Evolutionary conservation across 2,888 invertebrate species (phyloP).

Genomic region (Pandemis heparana): DNA sequence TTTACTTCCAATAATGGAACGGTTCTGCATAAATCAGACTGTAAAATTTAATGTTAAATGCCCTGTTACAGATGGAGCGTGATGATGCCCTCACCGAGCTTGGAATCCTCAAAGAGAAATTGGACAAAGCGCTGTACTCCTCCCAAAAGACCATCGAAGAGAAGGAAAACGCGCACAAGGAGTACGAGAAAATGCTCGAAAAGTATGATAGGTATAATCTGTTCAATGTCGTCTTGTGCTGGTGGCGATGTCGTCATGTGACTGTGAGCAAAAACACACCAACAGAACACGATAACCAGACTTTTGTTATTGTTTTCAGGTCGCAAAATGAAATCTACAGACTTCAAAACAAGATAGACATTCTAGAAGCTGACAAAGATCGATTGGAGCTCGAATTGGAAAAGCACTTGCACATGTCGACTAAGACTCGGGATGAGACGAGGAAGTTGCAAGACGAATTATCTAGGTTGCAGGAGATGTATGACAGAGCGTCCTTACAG

Average conservation of each 20-base stretch:
- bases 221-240: constrained; percentile 77
- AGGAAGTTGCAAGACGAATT: constrained; percentile 95
- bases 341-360: constrained; percentile 94
- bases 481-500: constrained; percentile 94
- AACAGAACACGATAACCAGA: not conserved
- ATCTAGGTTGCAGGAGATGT: constrained; percentile 94
- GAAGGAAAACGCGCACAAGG: constrained; percentile 94
- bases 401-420: constrained; percentile 91
- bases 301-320: constrained; percentile 77
- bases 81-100: constrained; percentile 95
- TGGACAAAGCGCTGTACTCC: constrained; percentile 94
- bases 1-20: not conserved
- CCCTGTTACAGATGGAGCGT: constrained; percentile 89
- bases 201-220: constrained; percentile 93
- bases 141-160: constrained; percentile 95
- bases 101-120: constrained; percentile 94
- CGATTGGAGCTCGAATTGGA: constrained; percentile 94
- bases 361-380: constrained; percentile 94
- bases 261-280: constrained; percentile 44
- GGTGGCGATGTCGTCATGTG: constrained; percentile 62
- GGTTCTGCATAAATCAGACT: not conserved
- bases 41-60: not conserved
- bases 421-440: constrained; percentile 93
- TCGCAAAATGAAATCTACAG: constrained; percentile 96
- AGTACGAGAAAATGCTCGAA: constrained; percentile 96